Evolutionary conservation across 1,140 invertebrate species (phyloP).

Genomic region (Penaeus vannamei): DNA sequence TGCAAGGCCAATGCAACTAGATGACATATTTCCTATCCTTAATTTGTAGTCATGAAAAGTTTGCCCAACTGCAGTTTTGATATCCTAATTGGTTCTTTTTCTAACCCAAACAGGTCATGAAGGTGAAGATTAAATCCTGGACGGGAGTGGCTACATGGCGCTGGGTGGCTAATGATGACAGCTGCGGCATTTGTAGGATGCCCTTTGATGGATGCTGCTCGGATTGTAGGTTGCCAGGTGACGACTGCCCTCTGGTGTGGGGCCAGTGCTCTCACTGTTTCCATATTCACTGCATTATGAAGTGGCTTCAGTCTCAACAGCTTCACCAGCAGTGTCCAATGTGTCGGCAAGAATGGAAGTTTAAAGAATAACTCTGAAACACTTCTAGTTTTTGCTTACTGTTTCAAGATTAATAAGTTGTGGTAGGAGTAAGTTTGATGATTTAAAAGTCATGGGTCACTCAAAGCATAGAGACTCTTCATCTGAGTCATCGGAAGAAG

Average conservation of each 20-base stretch:
- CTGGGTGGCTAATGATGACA: conserved; percentile 96
- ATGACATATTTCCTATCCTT: no score
- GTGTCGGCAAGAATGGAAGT: conserved; percentile 99
- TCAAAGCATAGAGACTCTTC: conserved; percentile 1
- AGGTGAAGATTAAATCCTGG: conserved; percentile 79
- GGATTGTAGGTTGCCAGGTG: conserved; percentile 97
- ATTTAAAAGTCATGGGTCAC: conserved; percentile 29
- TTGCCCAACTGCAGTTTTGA: background rate
- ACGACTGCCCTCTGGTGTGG: conserved; percentile 99
- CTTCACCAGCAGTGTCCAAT: conserved; percentile 97
- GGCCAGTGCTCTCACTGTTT: conserved; percentile 99
- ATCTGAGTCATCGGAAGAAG: background rate
- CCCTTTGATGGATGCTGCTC: conserved; percentile 98
- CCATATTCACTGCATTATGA: conserved; percentile 99
- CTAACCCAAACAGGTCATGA: conserved; percentile 75
- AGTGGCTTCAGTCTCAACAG: conserved; percentile 98
- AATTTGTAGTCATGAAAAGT: background rate
- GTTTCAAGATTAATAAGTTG: background rate
- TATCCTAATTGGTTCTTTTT: background rate
- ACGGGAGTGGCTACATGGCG: conserved; percentile 97
- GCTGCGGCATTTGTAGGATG: conserved; percentile 99
- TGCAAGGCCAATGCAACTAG: no score
- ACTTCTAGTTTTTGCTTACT: background rate
- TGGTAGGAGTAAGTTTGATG: background rate
- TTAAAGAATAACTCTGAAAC: conserved; percentile 80